phyloP scores from a whole-genome alignment of 2,113 vertebrate species.

The Tenebrosternarchus preto region DNA sequence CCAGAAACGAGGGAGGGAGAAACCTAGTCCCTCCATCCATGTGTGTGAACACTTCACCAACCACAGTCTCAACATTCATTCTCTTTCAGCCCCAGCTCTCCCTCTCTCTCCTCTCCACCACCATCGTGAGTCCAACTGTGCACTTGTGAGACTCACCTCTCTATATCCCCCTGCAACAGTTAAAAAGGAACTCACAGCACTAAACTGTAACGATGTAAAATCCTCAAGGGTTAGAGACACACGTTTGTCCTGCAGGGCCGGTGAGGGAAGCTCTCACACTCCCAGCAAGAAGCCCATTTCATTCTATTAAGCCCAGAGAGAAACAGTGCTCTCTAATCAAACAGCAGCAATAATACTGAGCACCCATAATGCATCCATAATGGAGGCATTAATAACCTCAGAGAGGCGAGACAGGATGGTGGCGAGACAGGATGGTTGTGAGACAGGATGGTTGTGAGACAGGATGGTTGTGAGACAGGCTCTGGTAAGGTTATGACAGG shows the following conservation, averaged over 20 bases:
- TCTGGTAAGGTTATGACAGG: too few species aligned
- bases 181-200: not conserved
- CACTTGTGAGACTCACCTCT: not conserved
- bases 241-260: not conserved
- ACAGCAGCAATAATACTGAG: conserved; percentile 32
- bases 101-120: too few species aligned
- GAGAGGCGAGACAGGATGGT: conserved; percentile 10
- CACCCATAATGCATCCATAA: conserved; percentile 23
- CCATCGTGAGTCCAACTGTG: not conserved
- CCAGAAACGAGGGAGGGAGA: not conserved
- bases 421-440: not conserved
- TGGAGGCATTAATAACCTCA: conserved; percentile 26
- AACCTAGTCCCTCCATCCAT: not conserved
- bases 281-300: not conserved
- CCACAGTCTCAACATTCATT: too few species aligned
- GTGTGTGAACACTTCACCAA: too few species aligned
- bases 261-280: not conserved
- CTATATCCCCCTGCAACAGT: not conserved
- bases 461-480: not conserved
- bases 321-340: conserved; percentile 38
- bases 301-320: conserved; percentile 33
- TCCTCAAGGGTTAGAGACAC: not conserved
- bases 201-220: not conserved
- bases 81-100: too few species aligned
- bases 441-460: not conserved